phyloP scores from a whole-genome alignment of 1,140 invertebrate genomes.

The Procambarus clarkii region DNA sequence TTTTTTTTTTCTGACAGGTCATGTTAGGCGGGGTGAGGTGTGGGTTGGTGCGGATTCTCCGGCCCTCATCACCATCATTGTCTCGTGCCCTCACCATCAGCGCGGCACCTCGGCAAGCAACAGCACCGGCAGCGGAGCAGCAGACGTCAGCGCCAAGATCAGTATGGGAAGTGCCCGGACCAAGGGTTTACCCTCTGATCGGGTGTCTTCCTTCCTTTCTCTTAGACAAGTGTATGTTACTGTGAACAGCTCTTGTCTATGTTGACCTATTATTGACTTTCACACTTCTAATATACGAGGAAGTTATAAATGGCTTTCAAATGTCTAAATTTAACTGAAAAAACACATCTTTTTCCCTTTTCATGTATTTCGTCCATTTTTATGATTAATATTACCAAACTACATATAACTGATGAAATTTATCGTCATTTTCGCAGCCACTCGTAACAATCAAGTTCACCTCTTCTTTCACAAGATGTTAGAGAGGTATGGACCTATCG shows the following conservation, averaged over 20 bases:
- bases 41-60: neutral
- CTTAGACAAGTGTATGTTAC: neutral
- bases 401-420: neutral
- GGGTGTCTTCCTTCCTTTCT: neutral
- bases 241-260: no score
- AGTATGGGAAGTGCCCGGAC: neutral
- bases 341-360: no score
- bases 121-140: neutral
- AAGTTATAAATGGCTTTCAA: no score
- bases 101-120: neutral
- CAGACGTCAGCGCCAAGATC: neutral
- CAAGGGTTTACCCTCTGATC: neutral
- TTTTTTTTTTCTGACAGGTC: neutral
- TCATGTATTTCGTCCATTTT: no score
- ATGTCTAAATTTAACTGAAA: no score
- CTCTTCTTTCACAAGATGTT: neutral
- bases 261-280: no score
- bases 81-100: neutral
- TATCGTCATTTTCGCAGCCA: neutral
- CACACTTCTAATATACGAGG: no score
- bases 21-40: neutral
- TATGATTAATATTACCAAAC: no score
- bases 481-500: slow-evolving; percentile 30
- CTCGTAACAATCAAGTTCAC: neutral
- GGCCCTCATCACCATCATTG: neutral